These are phyloP conservation scores for Drosophila lacertosa DNA, from an alignment of 1,140 invertebrate genomes.

Conservation along the genomic window DNA sequence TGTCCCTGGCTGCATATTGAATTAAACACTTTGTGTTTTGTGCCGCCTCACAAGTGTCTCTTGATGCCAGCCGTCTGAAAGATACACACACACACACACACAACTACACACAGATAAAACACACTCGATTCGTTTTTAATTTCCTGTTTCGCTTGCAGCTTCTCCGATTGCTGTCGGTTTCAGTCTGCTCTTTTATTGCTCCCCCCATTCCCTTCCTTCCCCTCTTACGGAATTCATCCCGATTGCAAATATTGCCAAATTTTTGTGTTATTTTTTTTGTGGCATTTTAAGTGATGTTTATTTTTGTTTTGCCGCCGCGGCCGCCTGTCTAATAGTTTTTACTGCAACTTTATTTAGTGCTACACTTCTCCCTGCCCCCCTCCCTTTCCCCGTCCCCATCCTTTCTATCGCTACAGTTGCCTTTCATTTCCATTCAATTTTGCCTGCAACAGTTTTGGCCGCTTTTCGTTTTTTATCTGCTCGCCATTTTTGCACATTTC, in stretches of 20 bases:
- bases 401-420: neutral
- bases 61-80: slow-evolving; percentile 29
- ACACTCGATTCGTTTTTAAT: slow-evolving; percentile 72
- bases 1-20: slow-evolving; percentile 58
- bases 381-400: slow-evolving; percentile 13
- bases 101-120: slow-evolving; percentile 18
- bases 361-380: slow-evolving; percentile 5
- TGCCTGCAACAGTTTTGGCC: slow-evolving; percentile 40
- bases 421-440: slow-evolving; percentile 61
- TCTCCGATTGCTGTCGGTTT: slow-evolving; percentile 31
- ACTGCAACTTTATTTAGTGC: slow-evolving; percentile 72
- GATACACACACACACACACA: slow-evolving; percentile 19
- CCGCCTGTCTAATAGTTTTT: slow-evolving; percentile 65
- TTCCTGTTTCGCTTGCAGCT: slow-evolving; percentile 61
- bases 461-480: slow-evolving; percentile 28
- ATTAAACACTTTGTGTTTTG: slow-evolving; percentile 73
- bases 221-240: slow-evolving; percentile 39
- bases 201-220: slow-evolving; percentile 5
- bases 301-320: slow-evolving; percentile 35
- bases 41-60: slow-evolving; percentile 37
- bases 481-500: slow-evolving; percentile 62
- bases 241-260: slow-evolving; percentile 62
- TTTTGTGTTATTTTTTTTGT: slow-evolving; percentile 17
- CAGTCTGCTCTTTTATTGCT: slow-evolving; percentile 35
- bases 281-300: slow-evolving; percentile 58